phyloP scores from a whole-genome alignment of 1,140 invertebrate species.

The Melanaphis sacchari region DNA sequence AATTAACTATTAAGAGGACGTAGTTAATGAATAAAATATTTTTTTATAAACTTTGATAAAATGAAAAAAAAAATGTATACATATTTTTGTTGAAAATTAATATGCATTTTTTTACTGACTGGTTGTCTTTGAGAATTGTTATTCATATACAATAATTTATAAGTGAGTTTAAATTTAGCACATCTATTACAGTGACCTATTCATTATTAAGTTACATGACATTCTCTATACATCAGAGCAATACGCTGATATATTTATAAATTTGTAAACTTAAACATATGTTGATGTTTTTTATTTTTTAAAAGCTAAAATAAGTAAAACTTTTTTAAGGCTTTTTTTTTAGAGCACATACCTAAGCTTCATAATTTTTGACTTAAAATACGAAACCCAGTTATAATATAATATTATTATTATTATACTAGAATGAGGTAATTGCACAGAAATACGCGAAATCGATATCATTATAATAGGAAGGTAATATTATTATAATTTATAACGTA shows the following conservation, averaged over 20 bases:
- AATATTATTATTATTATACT: background rate
- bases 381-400: background rate
- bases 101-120: background rate
- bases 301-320: too few relatives aligned
- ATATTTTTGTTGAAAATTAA: background rate
- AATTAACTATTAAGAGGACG: too few relatives aligned
- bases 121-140: background rate
- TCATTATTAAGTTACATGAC: background rate
- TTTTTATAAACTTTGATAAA: background rate
- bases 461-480: background rate
- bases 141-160: background rate
- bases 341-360: background rate
- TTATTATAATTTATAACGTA: constrained; percentile 10
- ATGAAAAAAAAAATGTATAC: background rate
- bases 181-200: background rate
- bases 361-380: background rate
- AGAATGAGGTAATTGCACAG: background rate
- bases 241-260: background rate
- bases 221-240: background rate
- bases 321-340: background rate
- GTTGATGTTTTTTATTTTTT: background rate
- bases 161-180: background rate
- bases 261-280: background rate
- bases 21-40: too few relatives aligned
- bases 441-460: background rate